These are phyloP conservation scores for Astur gentilis DNA, from an alignment of 2,113 vertebrate genomes.

Conservation along the genomic window DNA sequence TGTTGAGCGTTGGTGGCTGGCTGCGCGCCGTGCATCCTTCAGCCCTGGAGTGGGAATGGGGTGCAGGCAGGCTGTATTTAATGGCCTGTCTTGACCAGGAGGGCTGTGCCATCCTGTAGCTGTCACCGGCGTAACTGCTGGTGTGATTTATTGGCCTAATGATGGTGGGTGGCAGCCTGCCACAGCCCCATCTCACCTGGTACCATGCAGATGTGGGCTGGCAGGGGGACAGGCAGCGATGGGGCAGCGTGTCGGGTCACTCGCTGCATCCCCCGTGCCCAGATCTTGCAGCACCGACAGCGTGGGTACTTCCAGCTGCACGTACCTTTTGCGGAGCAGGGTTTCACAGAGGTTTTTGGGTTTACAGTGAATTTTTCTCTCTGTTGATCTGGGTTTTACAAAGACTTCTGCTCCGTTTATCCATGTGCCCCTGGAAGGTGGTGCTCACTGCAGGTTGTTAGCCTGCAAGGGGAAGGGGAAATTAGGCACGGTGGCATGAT, in stretches of 20 bases:
- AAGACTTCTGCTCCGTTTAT: background rate
- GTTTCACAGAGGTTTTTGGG: background rate
- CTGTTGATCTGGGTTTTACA: background rate
- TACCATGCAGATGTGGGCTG: background rate
- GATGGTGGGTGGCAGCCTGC: background rate
- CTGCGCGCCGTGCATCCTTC: background rate
- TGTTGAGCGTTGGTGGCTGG: background rate
- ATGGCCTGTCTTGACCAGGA: background rate
- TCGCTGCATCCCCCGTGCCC: fast-evolving
- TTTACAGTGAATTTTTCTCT: background rate
- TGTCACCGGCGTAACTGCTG: fast-evolving
- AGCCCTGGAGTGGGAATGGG: background rate
- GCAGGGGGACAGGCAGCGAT: background rate
- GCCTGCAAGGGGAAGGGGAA: background rate
- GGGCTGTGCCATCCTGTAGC: fast-evolving
- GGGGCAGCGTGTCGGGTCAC: background rate
- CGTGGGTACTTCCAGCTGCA: background rate
- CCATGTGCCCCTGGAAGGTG: background rate
- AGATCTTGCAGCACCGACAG: fast-evolving
- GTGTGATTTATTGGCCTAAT: background rate
- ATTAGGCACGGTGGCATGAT: fast-evolving
- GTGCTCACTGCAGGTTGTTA: background rate
- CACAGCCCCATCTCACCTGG: background rate
- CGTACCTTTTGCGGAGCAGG: fast-evolving
- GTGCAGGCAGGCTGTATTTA: background rate